Evolutionary conservation across 2,888 invertebrate genomes (phyloP), one percentile per base, ranked within the genome.

Genomic region (Horisme vitalbata): DNA sequence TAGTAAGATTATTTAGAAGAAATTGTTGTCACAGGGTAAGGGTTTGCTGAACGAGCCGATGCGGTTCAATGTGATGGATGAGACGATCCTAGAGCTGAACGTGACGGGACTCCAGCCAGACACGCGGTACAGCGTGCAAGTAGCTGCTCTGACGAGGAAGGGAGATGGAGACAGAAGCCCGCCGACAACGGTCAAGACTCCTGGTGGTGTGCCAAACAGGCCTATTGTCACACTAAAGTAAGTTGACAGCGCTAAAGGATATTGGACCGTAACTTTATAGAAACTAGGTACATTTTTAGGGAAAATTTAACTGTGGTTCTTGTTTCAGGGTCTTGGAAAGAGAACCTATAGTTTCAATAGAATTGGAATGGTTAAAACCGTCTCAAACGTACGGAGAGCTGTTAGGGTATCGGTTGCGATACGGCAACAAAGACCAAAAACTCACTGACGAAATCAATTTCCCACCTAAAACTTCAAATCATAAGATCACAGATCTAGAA

Each of bases 81-180:
- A 95, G 36, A 92, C 92, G 9, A 92, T 93, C 5, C 77, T 95
- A 45, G 95, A 96, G 72, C 91, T 95, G 64, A 97, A 96, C 75
- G 94, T 98, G 37, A 94, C 95, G 8, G 96, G 95, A 8, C 91
- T 99, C 30, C 97, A 98, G 79, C 98, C 99, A 2, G 98, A 99
- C 73, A 98, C 99, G 0, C 93, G 94, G 64, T 99, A 99, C 86
- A 94, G 94, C 41, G 94, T 98, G 46, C 96, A 97, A 90, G 97
- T 99, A 46, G 98, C 98, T 0, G 99, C 99, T 0, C 91, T 99
- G 51, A 99, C 99, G 2, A 92, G 98, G 54, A 97, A 97, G 81
- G 99, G 99, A 28, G 99, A 99, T 79, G 99, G 99, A 11, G 95
- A 96, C 78, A 92, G 98, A 57, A 98, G 98, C 75, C 89, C 93